Evolutionary conservation across 2,888 invertebrate species (phyloP), one percentile per base, ranked within the genome.

Genomic region (Chouioia cunea): DNA sequence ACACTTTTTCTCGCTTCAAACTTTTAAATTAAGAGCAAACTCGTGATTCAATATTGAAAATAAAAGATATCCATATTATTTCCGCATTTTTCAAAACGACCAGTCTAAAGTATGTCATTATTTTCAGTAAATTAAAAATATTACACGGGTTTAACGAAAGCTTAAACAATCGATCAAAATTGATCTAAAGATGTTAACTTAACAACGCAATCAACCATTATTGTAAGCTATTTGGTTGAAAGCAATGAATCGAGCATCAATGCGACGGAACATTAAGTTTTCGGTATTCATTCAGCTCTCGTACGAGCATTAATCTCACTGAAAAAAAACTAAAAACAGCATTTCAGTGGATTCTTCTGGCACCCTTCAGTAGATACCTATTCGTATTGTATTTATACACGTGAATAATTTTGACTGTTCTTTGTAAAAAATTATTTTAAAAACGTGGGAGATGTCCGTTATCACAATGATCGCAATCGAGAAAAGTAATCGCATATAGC

Each of bases 191-290:
- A 56, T 20, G 14, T 10, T 6, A 12, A 22, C 4, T 20, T 53
- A 64, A 65, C 48, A 69, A 62, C 52, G 46, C n/a, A 10, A 36
- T 12, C 10, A 36, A 12, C 36, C 36, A 36, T 36, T 36, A 36
- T 6, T 10, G 36, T 12, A 6, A 36, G 36, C 36, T 36, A 36
- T 36, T 36, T 12, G 36, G 50, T 43, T 63, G 46, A 70, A 73
- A 70, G 58, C 70, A n/a, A 65, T 65, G 70, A 73, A 70, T 70
- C 50, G 56, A 60, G 64, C 56, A 57, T 70, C 22, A 65, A 43
- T 22, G 53, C 16, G 56, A 65, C 48, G 59, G 65, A 71, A 65
- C 65, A 71, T 71, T 71, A 63, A 73, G 12, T 44, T 22, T 52
- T 2, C 48, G 70, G 62, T 48, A 73, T 70, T 67, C 47, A 27